A percentile compares a stretch with the other conserved stretches of the same genome.
Conservation (phyloP, 1,140 invertebrate genomes). For the Drosophila pseudoananassae region DNA sequence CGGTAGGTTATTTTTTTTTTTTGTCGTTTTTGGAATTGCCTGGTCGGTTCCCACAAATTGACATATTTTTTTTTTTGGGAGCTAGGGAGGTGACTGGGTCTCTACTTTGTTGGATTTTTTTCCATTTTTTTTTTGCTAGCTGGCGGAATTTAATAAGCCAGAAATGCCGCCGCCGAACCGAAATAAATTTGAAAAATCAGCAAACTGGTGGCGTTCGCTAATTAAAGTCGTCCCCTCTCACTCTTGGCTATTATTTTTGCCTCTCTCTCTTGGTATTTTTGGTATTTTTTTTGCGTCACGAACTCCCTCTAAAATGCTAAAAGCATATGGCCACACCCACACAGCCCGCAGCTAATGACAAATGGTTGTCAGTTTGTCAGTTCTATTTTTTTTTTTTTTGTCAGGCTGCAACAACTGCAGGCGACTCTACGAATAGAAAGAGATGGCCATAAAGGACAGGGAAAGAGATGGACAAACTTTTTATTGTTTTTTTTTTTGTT, state of each 20-base stretch:
- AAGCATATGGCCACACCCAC: slow-evolving; percentile 32
- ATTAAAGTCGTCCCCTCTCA: slow-evolving; percentile 52
- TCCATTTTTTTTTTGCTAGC: slow-evolving; percentile 28
- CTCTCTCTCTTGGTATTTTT: background rate
- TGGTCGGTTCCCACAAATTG: slow-evolving; percentile 61
- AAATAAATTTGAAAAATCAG: slow-evolving; percentile 49
- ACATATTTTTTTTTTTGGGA: slow-evolving; percentile 52
- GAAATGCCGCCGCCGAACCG: slow-evolving; percentile 35
- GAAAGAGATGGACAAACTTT: slow-evolving; percentile 1
- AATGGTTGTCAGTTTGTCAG: slow-evolving; percentile 75
- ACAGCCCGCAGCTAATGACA: slow-evolving; percentile 57
- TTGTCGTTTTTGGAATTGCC: slow-evolving; percentile 34
- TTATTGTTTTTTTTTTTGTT: slow-evolving; percentile 7
- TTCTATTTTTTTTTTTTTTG: slow-evolving; percentile 3
- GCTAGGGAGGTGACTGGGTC: background rate
- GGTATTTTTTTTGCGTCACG: background rate
- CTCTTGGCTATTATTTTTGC: background rate
- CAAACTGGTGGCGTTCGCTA: slow-evolving; percentile 46
- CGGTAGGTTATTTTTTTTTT: slow-evolving; percentile 11
- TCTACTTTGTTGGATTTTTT: background rate
- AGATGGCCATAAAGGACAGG: background rate
- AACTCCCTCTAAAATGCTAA: slow-evolving; percentile 6
- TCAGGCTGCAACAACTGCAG: slow-evolving; percentile 45
- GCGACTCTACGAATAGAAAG: slow-evolving; percentile 24
- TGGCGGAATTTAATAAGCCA: slow-evolving; percentile 74